phyloP scores from a whole-genome alignment of 2,888 invertebrate species.

The Pecten maximus region DNA sequence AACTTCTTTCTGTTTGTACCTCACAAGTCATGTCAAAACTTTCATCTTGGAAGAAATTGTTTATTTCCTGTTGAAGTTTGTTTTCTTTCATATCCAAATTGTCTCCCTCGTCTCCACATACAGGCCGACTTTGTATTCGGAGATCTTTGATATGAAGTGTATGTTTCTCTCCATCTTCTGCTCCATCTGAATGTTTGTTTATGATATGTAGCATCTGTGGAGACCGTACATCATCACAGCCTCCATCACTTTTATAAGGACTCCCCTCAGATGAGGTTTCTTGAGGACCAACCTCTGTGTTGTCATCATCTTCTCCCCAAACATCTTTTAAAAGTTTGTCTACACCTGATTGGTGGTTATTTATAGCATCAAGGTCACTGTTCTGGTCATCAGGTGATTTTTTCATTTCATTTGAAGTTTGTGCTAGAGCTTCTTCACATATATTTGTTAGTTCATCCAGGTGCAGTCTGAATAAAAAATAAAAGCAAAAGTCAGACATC shows the following conservation, averaged over 20 bases:
- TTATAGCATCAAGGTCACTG: slow-evolving; percentile 35
- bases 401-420: background rate
- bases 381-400: slow-evolving; percentile 31
- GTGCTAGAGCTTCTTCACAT: slow-evolving; percentile 50
- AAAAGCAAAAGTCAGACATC: no score
- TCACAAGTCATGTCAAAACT: slow-evolving; percentile 39
- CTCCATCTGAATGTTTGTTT: background rate
- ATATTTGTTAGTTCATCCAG: slow-evolving; percentile 49
- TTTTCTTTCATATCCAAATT: background rate
- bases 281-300: slow-evolving; percentile 36
- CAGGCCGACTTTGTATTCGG: background rate
- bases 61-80: background rate
- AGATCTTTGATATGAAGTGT: background rate
- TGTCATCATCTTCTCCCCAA: slow-evolving; percentile 62
- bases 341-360: slow-evolving; percentile 48
- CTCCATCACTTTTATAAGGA: background rate
- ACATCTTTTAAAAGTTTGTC: slow-evolving; percentile 57
- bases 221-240: background rate
- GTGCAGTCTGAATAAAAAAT: slow-evolving; percentile 51
- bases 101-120: background rate
- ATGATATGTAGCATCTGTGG: background rate
- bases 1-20: background rate
- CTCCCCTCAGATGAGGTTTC: background rate
- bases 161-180: slow-evolving; percentile 19
- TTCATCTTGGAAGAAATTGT: slow-evolving; percentile 39